phyloP scores from a whole-genome alignment of 2,797 vertebrate species.

The Trachops cirrhosus region DNA sequence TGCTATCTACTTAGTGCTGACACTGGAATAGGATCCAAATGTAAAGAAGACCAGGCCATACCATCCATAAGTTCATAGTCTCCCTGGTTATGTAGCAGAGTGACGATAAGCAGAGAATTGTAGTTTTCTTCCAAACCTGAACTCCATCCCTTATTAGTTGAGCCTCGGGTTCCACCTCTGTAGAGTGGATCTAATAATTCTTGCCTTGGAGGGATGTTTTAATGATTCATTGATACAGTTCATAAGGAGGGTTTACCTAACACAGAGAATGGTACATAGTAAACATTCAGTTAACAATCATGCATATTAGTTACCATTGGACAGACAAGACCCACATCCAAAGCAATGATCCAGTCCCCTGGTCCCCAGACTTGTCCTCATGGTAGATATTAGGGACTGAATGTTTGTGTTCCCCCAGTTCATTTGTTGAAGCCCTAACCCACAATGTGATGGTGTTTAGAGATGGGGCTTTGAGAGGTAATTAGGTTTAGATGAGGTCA shows the following conservation, averaged over 20 bases:
- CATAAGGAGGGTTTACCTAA: not conserved
- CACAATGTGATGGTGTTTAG: not conserved
- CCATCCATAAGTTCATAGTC: not conserved
- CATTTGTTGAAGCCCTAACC: not conserved
- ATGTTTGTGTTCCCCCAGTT: not conserved
- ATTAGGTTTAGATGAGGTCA: not conserved
- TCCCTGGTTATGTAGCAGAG: not conserved
- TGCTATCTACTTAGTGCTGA: not conserved
- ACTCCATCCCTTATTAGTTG: not conserved
- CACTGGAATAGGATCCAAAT: not conserved
- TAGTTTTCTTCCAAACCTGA: not conserved
- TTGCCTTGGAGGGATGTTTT: not conserved
- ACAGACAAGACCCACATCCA: not conserved
- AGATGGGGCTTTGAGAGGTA: not conserved
- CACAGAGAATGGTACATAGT: not conserved
- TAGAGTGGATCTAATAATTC: not conserved
- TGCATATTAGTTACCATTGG: not conserved
- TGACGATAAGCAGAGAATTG: not conserved
- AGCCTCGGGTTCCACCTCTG: not conserved
- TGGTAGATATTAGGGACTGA: not conserved
- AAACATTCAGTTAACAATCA: not conserved
- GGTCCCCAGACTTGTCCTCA: not conserved
- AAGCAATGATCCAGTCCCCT: not conserved
- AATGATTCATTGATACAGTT: not conserved
- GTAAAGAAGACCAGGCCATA: not conserved